Base-by-base conservation (phyloP, 2,888 invertebrate genomes). In the Chelonus formosanus region DNA sequence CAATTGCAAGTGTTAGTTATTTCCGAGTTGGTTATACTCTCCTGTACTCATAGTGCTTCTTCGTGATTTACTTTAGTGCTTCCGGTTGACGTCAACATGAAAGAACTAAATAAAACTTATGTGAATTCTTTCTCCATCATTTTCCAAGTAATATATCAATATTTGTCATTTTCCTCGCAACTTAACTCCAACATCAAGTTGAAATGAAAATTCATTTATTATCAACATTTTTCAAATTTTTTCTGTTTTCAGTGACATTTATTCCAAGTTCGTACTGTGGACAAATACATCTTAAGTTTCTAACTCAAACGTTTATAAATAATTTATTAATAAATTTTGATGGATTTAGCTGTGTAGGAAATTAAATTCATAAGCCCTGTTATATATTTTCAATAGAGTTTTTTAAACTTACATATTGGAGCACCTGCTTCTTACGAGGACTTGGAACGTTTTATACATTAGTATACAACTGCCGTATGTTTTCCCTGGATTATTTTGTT, bases 401-500 rank as follows among this genome's bases (percentile, higher is more conserved):
- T 40, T 40, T 40, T 40, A 40, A 40, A 40, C 40, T 40, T 32
- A 48, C 32, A 32, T 32, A 52, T 52, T 8, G 32, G 34, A 52
- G 52, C 52, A 52, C 52, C 52, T 52, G 52, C 52, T 52, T 52
- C 52, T 32, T 34, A 32, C 52, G 52, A 32, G 52, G 52, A 52
- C 52, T 20, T 20, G 8, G 34, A 52, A 52, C 52, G 52, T 52
- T 52, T 32, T 8, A 40, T 65, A 54, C 32, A 48, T 34, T 47
- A 35, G 47, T 35, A 48, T 34, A 48, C 58, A 59, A 65, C 65
- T 53, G 65, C 45, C 45, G 45, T 45, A n/a, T 69, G 70, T 67
- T 76, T 74, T 75, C 73, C 71, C 73, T 70, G 71, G 68, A 72
- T 73, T 71, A 69, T 73, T 74, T 71, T 71, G 76, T 78, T 75